Base-by-base conservation (phyloP, 2,888 invertebrate species). In the Sinhomidia bicolor region DNA sequence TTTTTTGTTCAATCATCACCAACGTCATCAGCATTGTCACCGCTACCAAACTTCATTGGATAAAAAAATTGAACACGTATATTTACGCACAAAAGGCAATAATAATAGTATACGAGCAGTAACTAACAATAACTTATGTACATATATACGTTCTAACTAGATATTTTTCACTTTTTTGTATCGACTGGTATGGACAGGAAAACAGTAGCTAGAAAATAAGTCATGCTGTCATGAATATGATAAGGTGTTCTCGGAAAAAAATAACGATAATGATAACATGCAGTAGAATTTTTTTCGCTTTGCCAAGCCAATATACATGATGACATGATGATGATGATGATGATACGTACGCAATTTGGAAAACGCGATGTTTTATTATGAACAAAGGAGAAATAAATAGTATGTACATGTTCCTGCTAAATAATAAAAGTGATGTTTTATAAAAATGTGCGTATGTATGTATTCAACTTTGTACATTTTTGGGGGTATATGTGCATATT, bases 261-360 rank as follows among this genome's bases (percentile, higher is more conserved):
- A 68, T 68, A 71, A n/a, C n/a, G n/a, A 44, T 71, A 62, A 62
- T 62, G 62, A 62, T 62, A n/a, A 68, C 17, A 44, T 71, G 20
- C 29, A 41, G 7, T 7, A 7, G 36, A 7, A 23, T 2, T 71
- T 10, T 71, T 71, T 71, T 41, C 7, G 23, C 44, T 44, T n/a
- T 44, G 44, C 71, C n/a, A n/a, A n/a, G n/a, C 17, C 3, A 68
- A 32, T 17, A 12, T 29, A 62, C 62, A 9, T 29, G 12, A 26
- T 4, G 7, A 20, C n/a, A 71, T 44, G 20, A 26, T 54, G 12
- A n/a, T n/a, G n/a, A n/a, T 6, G 47, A 47, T 51, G 5, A 17
- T 7, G 23, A n/a, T 57, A 57, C 57, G 57, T 57, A 57, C 17
- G 29, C 7, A 68, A 36, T 32, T 68, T 17, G 36, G 36, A 17